Percentiles rank a stretch among this genome's conserved stretches.
Conservation (phyloP, 2,888 invertebrate species). For the Lepidonotus clava region DNA sequence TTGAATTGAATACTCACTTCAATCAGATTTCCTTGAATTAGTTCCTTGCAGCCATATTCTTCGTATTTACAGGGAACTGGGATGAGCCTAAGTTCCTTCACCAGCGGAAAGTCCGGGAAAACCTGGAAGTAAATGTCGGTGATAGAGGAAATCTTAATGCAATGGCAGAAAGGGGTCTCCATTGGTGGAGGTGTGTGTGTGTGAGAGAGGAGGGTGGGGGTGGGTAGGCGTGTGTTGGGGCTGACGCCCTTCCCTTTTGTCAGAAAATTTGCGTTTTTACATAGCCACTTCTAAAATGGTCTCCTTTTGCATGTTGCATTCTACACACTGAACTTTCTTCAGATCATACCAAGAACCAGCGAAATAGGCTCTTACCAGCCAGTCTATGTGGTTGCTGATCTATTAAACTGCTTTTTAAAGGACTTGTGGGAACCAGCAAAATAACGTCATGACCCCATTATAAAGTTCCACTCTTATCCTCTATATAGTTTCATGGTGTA, state of each 20-base stretch:
- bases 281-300: not conserved
- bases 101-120: not conserved
- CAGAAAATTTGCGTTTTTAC: not conserved
- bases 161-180: not conserved
- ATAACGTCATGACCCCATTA: no score
- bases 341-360: no score
- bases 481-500: no score
- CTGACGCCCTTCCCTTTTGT: no score
- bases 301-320: no score
- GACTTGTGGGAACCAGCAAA: no score
- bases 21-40: not conserved
- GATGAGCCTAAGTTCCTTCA: not conserved
- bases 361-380: no score
- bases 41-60: not conserved
- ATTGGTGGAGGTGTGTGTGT: not conserved
- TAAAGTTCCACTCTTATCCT: no score
- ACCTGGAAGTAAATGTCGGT: not conserved
- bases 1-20: not conserved
- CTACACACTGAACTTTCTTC: no score
- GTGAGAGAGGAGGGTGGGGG: not conserved
- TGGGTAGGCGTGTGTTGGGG: no score
- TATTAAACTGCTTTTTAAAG: no score
- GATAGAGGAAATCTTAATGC: not conserved
- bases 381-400: no score
- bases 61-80: not conserved